Percentiles rank a stretch among this genome's conserved stretches.
These are phyloP conservation scores for Penaeus vannamei DNA, from an alignment of 1,140 invertebrate species.

Conservation along the genomic window DNA sequence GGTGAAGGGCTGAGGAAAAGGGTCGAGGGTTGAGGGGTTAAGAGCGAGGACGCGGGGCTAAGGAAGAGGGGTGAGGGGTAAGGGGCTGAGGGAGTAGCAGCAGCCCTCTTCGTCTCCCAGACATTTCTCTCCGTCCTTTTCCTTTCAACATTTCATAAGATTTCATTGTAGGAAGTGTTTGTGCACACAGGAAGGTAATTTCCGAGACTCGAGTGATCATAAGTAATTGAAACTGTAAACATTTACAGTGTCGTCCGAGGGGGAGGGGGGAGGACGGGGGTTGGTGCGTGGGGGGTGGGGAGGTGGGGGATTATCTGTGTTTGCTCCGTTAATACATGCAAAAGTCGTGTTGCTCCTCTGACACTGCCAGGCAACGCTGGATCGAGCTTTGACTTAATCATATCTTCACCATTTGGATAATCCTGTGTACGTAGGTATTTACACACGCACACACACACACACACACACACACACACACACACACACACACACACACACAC, in stretches of 20 bases:
- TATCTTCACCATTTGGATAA: too few relatives aligned
- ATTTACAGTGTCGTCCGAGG: neutral
- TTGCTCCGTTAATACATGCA: constrained; percentile 39
- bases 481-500: too few relatives aligned
- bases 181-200: constrained; percentile 54
- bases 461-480: too few relatives aligned
- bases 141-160: neutral
- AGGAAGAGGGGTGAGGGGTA: too few relatives aligned
- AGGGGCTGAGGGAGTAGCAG: too few relatives aligned
- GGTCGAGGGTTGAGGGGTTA: too few relatives aligned
- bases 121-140: neutral
- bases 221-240: constrained; percentile 54
- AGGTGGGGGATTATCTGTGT: constrained; percentile 21
- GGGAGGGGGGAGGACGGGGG: neutral
- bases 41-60: too few relatives aligned
- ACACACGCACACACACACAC: too few relatives aligned
- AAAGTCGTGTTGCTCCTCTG: neutral
- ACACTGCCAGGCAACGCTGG: neutral
- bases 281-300: neutral
- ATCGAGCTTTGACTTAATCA: too few relatives aligned
- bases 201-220: constrained; percentile 43
- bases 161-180: constrained; percentile 51
- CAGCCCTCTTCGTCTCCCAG: neutral
- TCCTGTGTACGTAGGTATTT: too few relatives aligned
- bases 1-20: too few relatives aligned